A percentile compares a stretch with the other conserved stretches of the same genome.
Conservation (phyloP, 2,113 vertebrate genomes). For the Manacus vitellinus region DNA sequence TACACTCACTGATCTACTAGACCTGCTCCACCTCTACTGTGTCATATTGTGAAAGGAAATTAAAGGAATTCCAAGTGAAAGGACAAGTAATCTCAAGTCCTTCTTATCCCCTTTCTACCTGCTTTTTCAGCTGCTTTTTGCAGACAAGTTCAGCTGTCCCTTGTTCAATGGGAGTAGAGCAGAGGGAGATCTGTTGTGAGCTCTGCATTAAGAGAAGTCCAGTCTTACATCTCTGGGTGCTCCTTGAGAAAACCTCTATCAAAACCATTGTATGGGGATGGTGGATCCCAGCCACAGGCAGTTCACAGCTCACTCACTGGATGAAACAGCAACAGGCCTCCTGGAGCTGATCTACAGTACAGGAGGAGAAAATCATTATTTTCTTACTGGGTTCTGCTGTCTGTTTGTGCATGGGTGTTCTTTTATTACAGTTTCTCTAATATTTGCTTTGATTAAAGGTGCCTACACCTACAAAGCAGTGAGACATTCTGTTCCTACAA, state of each 20-base stretch:
- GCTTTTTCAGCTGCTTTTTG: background rate
- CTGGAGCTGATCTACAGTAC: background rate
- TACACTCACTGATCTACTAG: background rate
- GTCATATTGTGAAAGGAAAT: background rate
- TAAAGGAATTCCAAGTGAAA: background rate
- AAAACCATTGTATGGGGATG: background rate
- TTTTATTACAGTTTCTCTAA: background rate
- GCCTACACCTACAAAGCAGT: background rate
- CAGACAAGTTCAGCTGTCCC: background rate
- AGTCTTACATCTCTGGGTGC: background rate
- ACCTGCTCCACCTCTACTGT: background rate
- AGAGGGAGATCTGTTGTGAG: background rate
- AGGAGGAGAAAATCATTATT: background rate
- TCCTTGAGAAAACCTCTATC: background rate
- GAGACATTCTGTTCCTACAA: background rate
- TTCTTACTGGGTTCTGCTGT: background rate
- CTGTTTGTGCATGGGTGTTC: background rate
- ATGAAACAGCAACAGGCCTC: background rate
- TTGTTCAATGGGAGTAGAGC: background rate
- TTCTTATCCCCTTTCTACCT: background rate
- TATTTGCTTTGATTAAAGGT: background rate
- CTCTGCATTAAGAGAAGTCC: background rate
- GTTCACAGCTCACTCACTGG: background rate
- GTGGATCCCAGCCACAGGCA: background rate
- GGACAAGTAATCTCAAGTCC: background rate